Percentiles rank a stretch among this genome's conserved stretches.
phyloP scores from a whole-genome alignment of 2,888 invertebrate genomes.

The Magallana nippona region DNA sequence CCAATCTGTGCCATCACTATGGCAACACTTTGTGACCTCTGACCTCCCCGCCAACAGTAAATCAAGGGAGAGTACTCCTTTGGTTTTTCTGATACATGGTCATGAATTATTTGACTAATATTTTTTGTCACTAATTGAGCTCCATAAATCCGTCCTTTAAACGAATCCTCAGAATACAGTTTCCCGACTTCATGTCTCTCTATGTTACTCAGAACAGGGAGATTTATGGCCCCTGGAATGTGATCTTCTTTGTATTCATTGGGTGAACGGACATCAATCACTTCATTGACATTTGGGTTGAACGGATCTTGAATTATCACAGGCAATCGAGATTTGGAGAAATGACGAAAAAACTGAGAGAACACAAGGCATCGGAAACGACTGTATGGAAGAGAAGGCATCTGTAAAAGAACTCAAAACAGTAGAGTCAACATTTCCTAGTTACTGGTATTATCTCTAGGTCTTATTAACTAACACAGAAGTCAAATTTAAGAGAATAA shows the following conservation, averaged over 20 bases:
- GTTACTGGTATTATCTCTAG: no score
- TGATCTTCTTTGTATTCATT: slow-evolving; percentile 65
- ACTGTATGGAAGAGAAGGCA: background rate
- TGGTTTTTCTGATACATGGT: slow-evolving; percentile 57
- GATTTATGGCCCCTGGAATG: slow-evolving; percentile 65
- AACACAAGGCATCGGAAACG: background rate
- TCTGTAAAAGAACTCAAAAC: background rate
- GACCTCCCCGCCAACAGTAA: slow-evolving; percentile 69
- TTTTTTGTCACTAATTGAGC: slow-evolving; percentile 60
- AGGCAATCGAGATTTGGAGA: slow-evolving; percentile 15
- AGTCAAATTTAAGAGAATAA: no score
- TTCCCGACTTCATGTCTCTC: slow-evolving; percentile 62
- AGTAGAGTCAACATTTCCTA: no score
- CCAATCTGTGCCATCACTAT: slow-evolving; percentile 65
- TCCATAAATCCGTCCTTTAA: slow-evolving; percentile 64
- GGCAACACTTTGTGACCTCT: slow-evolving; percentile 65
- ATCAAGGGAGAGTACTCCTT: slow-evolving; percentile 61
- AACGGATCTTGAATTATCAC: slow-evolving; percentile 46
- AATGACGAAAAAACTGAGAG: slow-evolving; percentile 16
- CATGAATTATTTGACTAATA: slow-evolving; percentile 59
- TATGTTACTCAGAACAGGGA: slow-evolving; percentile 60
- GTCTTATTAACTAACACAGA: no score
- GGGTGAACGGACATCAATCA: slow-evolving; percentile 66
- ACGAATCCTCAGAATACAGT: slow-evolving; percentile 54
- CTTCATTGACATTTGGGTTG: slow-evolving; percentile 51